Percentiles rank a stretch among this genome's conserved stretches.
These are phyloP conservation scores for Bagarius yarrelli DNA, from an alignment of 2,113 vertebrate genomes.

Conservation along the genomic window DNA sequence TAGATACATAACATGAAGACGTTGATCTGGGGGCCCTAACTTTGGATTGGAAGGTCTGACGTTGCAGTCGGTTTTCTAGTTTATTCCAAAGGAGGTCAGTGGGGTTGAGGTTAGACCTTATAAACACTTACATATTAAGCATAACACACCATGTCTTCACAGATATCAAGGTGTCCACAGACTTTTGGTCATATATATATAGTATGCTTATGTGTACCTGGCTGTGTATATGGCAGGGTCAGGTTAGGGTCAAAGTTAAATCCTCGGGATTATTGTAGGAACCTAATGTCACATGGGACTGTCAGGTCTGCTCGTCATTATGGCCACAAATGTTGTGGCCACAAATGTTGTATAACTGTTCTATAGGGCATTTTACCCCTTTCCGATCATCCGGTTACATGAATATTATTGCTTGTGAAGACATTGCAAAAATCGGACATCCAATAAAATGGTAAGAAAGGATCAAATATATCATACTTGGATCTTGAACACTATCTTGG, in stretches of 20 bases:
- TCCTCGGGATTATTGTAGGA: conserved; percentile 30
- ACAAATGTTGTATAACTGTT: conserved; percentile 27
- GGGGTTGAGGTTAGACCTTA: too few relatives aligned
- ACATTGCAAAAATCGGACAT: not conserved
- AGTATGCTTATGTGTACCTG: not conserved
- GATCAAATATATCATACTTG: not conserved
- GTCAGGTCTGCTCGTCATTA: conserved; percentile 30
- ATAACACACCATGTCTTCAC: too few relatives aligned
- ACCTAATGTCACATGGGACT: conserved; percentile 45
- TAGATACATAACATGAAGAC: too few relatives aligned
- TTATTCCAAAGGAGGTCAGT: too few relatives aligned
- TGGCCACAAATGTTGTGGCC: not conserved
- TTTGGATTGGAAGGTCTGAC: too few relatives aligned
- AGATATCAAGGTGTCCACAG: too few relatives aligned
- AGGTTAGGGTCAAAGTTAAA: conserved; percentile 21
- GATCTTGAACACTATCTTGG: not conserved
- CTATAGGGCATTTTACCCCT: conserved; percentile 6
- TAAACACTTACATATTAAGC: too few relatives aligned
- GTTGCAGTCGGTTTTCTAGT: too few relatives aligned
- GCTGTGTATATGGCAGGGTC: not conserved
- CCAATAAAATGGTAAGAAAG: not conserved
- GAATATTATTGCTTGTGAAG: not conserved
- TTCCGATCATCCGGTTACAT: not conserved
- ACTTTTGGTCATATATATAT: too few relatives aligned
- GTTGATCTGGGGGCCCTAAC: too few relatives aligned